Percentiles rank a stretch among this genome's conserved stretches.
Evolutionary conservation across 2,113 vertebrate genomes (phyloP).

Genomic region (Todiramphus saurophagus): DNA sequence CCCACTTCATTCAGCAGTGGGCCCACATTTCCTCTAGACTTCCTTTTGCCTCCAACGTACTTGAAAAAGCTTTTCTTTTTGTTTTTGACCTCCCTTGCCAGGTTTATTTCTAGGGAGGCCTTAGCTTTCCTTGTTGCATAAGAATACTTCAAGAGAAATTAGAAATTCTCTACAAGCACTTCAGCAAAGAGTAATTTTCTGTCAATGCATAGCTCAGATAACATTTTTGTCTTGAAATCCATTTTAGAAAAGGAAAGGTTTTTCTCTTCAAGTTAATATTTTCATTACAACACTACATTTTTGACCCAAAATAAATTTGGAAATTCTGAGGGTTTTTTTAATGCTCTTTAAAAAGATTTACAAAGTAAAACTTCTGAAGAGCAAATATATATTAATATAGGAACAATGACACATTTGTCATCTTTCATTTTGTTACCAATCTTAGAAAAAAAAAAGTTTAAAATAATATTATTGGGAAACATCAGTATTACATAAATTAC

Average conservation of each 20-base stretch:
- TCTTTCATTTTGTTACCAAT: background rate
- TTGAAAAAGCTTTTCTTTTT: too few relatives aligned
- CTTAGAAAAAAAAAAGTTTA: background rate
- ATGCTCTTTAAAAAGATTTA: background rate
- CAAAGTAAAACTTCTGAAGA: background rate
- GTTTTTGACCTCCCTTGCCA: too few relatives aligned
- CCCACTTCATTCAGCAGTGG: too few relatives aligned
- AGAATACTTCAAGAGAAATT: background rate
- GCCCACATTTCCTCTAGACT: too few relatives aligned
- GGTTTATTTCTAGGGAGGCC: too few relatives aligned
- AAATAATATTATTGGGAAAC: background rate
- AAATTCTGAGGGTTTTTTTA: background rate
- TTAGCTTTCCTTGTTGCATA: too few relatives aligned
- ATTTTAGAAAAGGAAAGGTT: background rate
- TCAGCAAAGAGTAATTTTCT: background rate
- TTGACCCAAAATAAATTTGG: background rate
- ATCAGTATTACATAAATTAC: background rate
- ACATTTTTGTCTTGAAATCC: background rate
- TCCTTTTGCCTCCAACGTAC: too few relatives aligned
- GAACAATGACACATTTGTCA: background rate
- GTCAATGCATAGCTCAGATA: background rate
- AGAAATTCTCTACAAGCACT: background rate
- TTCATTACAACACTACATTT: background rate
- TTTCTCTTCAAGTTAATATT: background rate
- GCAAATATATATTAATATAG: background rate